These are phyloP conservation scores for Bombus pyrosoma DNA, from an alignment of 1,140 invertebrate genomes.

Conservation along the genomic window DNA sequence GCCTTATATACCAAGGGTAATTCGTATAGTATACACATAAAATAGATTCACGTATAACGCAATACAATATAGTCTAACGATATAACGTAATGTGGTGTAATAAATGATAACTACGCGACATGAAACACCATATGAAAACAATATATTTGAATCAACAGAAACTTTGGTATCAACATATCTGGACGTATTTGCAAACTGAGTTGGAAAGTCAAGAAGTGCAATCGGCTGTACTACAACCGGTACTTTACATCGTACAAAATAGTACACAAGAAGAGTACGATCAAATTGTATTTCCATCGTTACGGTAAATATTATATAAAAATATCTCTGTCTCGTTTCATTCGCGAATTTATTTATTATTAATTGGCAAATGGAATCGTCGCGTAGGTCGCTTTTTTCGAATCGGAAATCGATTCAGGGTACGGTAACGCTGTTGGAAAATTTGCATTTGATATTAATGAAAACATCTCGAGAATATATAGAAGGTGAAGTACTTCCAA, in stretches of 20 bases:
- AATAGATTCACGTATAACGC: neutral
- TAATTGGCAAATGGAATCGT: neutral
- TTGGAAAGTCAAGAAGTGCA: constrained; percentile 93
- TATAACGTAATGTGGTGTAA: neutral
- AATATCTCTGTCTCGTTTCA: neutral
- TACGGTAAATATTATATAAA: constrained; percentile 84
- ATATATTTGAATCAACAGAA: constrained; percentile 86
- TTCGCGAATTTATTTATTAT: neutral
- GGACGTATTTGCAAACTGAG: constrained; percentile 94
- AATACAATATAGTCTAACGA: neutral
- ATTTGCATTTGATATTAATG: constrained; percentile 94
- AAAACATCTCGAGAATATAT: constrained; percentile 93
- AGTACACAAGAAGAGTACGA: constrained; percentile 92
- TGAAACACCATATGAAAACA: neutral
- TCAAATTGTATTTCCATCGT: constrained; percentile 90
- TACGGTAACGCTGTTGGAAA: constrained; percentile 95
- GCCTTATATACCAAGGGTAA: constrained; percentile 95
- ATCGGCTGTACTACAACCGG: constrained; percentile 93
- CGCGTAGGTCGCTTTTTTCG: constrained; percentile 87
- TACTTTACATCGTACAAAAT: constrained; percentile 94
- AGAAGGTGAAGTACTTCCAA: constrained; percentile 91
- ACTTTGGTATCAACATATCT: constrained; percentile 97
- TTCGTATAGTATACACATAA: no score
- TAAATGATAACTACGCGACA: no score
- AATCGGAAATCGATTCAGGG: constrained; percentile 95